Base-by-base conservation (phyloP, 2,888 invertebrate genomes). In the Tiliacea aurago region DNA sequence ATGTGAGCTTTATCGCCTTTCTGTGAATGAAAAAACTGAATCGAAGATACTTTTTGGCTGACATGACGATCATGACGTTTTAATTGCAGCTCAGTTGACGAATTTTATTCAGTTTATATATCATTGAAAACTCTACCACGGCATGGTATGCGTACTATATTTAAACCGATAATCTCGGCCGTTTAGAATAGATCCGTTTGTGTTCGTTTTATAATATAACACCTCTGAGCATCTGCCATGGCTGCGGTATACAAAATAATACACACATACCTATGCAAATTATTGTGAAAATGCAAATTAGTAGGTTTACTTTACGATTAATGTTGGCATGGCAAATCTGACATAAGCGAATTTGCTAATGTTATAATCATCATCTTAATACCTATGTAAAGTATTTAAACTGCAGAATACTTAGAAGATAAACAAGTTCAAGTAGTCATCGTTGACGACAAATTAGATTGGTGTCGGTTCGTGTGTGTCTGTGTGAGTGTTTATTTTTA, bases 401-500 rank as follows among this genome's bases (percentile, higher is more conserved):
- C 51, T 20, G 63, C 18, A n/a, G 11, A 62, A 62, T 64, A 81
- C 47, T 68, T 53, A 18, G 37, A 65, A 61, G 55, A 73, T 47
- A 66, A 73, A 68, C 56, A 73, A 73, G 73, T 86, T 76, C 67
- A 83, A 79, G 64, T 66, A 78, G 64, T 66, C 67, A 47, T 45
- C 49, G 65, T 68, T 72, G 74, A 76, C 64, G 62, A 68, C 68
- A 70, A 74, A 76, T 81, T 80, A 81, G 85, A 90, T 88, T 87
- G 86, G 84, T 74, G 84, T 71, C 67, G 41, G 43, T 73, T 78
- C 84, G 82, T 84, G 83, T 53, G 23, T 49, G 55, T 85, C 75
- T 86, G 87, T 87, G 80, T 86, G 83, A 59, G 76, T 83, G 91
- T 93, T 93, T 94, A 94, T 93, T 94, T 94, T 93, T 93, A 92